Percentiles rank a stretch among this genome's conserved stretches.
Conservation (phyloP, 2,888 invertebrate species). For the Tetramorium bicarinatum region DNA sequence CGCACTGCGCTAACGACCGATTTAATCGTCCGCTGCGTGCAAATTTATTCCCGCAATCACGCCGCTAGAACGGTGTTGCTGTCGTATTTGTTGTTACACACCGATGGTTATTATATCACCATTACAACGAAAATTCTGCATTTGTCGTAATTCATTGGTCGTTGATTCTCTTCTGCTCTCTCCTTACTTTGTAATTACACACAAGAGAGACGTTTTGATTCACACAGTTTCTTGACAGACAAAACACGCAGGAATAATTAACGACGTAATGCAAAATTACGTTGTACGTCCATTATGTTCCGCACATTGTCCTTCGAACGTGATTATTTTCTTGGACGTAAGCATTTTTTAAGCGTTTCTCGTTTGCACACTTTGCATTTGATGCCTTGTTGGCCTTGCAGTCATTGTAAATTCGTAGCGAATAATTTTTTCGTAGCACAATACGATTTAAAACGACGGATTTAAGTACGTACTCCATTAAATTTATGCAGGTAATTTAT, state of each 20-base stretch:
- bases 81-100: neutral
- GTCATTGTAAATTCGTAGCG: neutral
- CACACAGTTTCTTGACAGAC: neutral
- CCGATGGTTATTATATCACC: neutral
- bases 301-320: conserved; percentile 24
- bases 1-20: conserved; percentile 2
- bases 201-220: neutral
- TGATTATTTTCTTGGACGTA: conserved; percentile 11
- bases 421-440: conserved; percentile 3
- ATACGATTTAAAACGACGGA: neutral
- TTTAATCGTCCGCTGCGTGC: conserved; percentile 9
- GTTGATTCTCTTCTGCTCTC: neutral
- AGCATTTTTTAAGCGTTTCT: neutral
- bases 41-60: conserved; percentile 18
- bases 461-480: neutral
- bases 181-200: neutral
- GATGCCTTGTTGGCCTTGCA: neutral
- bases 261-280: conserved; percentile 12
- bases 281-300: conserved; percentile 10
- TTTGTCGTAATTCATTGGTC: neutral
- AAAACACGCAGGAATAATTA: neutral
- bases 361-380: conserved; percentile 12
- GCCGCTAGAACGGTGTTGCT: neutral
- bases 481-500: neutral
- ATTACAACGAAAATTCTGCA: neutral